These are phyloP conservation scores for Fregetta grallaria DNA, from an alignment of 2,113 vertebrate genomes.

Conservation along the genomic window DNA sequence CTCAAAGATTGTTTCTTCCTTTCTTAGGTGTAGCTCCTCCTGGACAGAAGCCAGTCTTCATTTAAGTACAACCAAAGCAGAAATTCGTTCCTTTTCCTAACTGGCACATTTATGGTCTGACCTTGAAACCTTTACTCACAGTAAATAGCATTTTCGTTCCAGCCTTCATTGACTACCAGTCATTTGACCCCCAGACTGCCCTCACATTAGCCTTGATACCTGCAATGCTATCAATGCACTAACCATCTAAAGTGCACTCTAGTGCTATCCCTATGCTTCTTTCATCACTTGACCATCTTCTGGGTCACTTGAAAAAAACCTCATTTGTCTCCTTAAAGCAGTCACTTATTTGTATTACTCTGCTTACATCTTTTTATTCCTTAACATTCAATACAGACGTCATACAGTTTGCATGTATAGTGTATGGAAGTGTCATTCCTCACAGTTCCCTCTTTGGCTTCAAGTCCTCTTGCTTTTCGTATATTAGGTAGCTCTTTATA, in stretches of 20 bases:
- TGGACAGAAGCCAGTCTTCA: background rate
- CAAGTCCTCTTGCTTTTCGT: background rate
- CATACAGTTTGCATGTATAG: background rate
- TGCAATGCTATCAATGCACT: background rate
- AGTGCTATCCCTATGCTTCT: fast-evolving
- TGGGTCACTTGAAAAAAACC: background rate
- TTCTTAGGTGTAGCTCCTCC: background rate
- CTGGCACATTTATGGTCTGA: background rate
- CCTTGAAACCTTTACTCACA: background rate
- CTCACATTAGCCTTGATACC: background rate
- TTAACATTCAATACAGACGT: background rate
- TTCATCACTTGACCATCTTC: background rate
- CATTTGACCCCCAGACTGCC: background rate
- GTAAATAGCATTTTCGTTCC: background rate
- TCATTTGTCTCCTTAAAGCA: background rate
- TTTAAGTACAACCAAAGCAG: background rate
- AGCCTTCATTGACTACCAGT: background rate
- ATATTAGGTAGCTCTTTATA: background rate
- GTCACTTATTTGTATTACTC: background rate
- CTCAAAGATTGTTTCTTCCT: background rate
- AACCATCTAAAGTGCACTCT: background rate
- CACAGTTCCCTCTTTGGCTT: background rate
- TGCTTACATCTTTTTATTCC: background rate
- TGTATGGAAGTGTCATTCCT: background rate
- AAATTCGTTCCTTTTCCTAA: background rate